Percentiles rank a stretch among this genome's conserved stretches.
Conservation (phyloP, 2,797 vertebrate genomes). For the Denticeps clupeoides region DNA sequence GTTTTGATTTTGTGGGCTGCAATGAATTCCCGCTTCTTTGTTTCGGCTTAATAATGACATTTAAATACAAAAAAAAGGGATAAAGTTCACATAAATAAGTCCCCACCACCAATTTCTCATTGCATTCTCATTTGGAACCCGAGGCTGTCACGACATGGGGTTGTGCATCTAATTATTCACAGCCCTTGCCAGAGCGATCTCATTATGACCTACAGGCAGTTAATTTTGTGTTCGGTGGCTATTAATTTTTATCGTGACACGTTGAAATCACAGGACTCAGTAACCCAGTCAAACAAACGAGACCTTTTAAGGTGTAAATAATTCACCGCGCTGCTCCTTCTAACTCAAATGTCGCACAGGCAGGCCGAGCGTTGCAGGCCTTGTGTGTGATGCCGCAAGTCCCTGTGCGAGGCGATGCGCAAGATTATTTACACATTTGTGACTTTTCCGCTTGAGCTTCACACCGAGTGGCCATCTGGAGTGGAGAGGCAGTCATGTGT, state of each 20-base stretch:
- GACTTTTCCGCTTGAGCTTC: too few relatives aligned
- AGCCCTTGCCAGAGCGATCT: constrained; percentile 1
- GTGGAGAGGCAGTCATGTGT: too few relatives aligned
- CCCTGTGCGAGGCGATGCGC: constrained; percentile 8
- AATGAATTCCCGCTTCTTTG: too few relatives aligned
- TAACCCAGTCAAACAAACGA: constrained; percentile 32
- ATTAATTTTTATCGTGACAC: constrained; percentile 43
- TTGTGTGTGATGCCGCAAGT: not conserved
- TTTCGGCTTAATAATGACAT: too few relatives aligned
- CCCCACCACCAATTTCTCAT: too few relatives aligned
- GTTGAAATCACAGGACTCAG: constrained; percentile 39
- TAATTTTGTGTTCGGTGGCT: too few relatives aligned
- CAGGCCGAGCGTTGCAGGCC: not conserved
- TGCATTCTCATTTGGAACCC: constrained; percentile 12
- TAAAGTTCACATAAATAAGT: too few relatives aligned
- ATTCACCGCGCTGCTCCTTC: constrained; percentile 33
- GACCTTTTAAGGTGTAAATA: constrained; percentile 47
- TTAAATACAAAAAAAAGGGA: too few relatives aligned
- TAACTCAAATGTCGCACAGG: constrained; percentile 12
- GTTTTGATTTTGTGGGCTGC: too few relatives aligned
- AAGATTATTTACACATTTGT: constrained; percentile 65
- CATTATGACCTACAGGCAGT: constrained; percentile 6
- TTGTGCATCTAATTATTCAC: constrained; percentile 18
- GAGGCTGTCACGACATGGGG: too few relatives aligned
- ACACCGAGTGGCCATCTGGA: too few relatives aligned